Evolutionary conservation across 1,140 invertebrate species (phyloP).

Genomic region (Potamilus streckersoni): DNA sequence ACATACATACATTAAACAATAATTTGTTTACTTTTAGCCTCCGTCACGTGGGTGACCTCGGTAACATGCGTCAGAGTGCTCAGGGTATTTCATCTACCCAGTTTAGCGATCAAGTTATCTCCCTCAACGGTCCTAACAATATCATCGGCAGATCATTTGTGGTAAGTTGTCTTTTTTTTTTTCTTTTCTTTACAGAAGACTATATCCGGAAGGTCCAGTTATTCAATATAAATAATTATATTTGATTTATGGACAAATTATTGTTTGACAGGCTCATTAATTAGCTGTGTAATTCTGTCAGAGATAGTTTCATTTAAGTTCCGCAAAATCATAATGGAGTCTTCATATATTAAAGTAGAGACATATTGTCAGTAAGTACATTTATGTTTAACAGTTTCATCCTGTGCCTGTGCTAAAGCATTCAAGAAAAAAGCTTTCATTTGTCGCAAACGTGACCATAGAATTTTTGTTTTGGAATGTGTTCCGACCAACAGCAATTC

Average conservation of each 20-base stretch:
- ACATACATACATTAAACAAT: too few relatives aligned
- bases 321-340: background rate
- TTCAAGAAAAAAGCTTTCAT: too few relatives aligned
- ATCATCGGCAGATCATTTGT: conserved; percentile 41
- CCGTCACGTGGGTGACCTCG: conserved; percentile 43
- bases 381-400: too few relatives aligned
- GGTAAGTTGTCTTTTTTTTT: conserved; percentile 22
- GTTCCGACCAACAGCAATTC: too few relatives aligned
- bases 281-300: background rate
- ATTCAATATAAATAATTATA: background rate
- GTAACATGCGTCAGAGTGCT: conserved; percentile 42
- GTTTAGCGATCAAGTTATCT: conserved; percentile 41
- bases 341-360: too few relatives aligned
- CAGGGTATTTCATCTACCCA: conserved; percentile 38
- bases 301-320: background rate
- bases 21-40: conserved; percentile 26
- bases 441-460: too few relatives aligned
- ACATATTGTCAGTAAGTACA: too few relatives aligned
- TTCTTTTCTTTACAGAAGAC: background rate
- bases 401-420: background rate
- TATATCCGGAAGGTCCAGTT: background rate
- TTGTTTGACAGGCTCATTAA: too few relatives aligned
- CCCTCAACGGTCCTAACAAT: conserved; percentile 36
- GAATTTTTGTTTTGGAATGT: too few relatives aligned
- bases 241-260: too few relatives aligned